These are phyloP conservation scores for Megaceryle maxima DNA, from an alignment of 2,113 vertebrate species.

Conservation along the genomic window DNA sequence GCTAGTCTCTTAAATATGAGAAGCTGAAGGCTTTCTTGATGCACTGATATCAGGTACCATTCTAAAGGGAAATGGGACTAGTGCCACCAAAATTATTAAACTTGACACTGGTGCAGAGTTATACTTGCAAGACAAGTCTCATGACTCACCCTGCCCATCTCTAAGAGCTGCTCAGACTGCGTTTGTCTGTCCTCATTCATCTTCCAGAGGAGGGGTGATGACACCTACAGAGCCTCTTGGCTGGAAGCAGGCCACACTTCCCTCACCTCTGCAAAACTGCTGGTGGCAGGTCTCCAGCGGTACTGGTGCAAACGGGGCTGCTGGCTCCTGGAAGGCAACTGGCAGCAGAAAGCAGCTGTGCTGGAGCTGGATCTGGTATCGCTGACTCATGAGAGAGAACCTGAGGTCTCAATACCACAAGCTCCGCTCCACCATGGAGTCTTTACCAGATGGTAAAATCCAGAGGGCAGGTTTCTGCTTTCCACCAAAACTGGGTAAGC, in stretches of 20 bases:
- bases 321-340: background rate
- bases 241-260: background rate
- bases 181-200: background rate
- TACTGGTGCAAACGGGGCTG: background rate
- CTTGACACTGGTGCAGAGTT: background rate
- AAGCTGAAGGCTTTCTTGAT: background rate
- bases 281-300: background rate
- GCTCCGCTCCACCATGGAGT: background rate
- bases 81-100: background rate
- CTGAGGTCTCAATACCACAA: background rate
- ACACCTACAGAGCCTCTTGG: background rate
- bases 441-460: slow-evolving; percentile 1
- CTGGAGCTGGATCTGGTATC: background rate
- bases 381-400: background rate
- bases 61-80: background rate
- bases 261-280: background rate
- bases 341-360: background rate
- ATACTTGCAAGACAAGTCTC: background rate
- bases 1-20: background rate
- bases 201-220: background rate
- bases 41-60: background rate
- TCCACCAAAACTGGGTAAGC: background rate
- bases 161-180: background rate
- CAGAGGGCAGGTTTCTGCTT: background rate
- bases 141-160: fast-evolving